Conservation (phyloP, 2,113 vertebrate species). For the Cyprinus carpio region DNA sequence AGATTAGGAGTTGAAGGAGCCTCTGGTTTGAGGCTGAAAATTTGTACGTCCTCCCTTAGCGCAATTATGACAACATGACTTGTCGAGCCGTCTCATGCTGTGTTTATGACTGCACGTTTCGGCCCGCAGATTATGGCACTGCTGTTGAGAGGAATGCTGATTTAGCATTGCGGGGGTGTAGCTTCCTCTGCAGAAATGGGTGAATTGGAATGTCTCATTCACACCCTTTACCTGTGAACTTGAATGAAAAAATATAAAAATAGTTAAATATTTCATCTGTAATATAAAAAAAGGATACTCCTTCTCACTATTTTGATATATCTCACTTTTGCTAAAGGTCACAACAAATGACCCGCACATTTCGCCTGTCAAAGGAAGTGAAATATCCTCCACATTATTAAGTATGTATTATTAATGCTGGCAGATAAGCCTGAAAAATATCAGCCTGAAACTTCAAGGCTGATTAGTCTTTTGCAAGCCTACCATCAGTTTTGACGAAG, state of each 20-base stretch:
- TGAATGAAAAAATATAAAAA: constrained; percentile 50
- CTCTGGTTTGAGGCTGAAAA: constrained; percentile 2
- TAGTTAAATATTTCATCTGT: constrained; percentile 64
- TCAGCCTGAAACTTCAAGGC: constrained; percentile 44
- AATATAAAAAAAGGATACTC: constrained; percentile 57
- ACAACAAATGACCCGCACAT: constrained; percentile 48
- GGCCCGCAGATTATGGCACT: background rate
- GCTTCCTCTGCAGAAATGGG: background rate
- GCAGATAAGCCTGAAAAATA: constrained; percentile 35
- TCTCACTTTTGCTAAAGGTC: constrained; percentile 49
- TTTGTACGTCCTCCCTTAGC: background rate
- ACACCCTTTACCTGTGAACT: constrained; percentile 33
- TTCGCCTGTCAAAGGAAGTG: constrained; percentile 46
- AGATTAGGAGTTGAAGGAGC: constrained; percentile 7
- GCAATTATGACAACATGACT: constrained; percentile 29
- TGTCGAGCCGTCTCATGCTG: background rate
- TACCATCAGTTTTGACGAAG: background rate
- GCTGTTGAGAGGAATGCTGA: constrained; percentile 2
- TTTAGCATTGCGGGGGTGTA: constrained; percentile 9
- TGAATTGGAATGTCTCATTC: constrained; percentile 14
- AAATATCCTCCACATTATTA: constrained; percentile 56
- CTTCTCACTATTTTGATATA: constrained; percentile 39
- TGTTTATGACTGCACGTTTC: background rate
- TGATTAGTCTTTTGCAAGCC: constrained; percentile 31
- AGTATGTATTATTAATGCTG: constrained; percentile 58